Percentiles rank a stretch among this genome's conserved stretches.
Evolutionary conservation across 1,140 invertebrate genomes (phyloP).

Genomic region (Batillaria attramentaria): DNA sequence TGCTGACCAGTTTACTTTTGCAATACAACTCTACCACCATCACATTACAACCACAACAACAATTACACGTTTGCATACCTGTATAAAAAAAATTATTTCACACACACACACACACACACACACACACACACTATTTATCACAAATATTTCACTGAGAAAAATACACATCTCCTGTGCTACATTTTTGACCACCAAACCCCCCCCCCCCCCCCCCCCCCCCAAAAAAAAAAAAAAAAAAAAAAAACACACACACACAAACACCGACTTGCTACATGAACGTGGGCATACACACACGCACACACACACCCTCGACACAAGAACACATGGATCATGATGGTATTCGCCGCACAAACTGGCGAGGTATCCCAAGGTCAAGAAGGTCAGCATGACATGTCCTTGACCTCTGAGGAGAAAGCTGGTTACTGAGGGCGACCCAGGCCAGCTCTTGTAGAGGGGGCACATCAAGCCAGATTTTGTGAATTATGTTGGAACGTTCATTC

Average conservation of each 20-base stretch:
- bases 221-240: no score
- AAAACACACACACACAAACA: no score
- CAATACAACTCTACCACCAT: not conserved
- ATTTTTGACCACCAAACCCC: not conserved
- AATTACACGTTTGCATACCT: not conserved
- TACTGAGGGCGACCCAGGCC: constrained; percentile 35
- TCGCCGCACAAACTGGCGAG: not conserved
- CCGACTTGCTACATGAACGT: no score
- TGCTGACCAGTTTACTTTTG: no score
- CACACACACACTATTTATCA: not conserved
- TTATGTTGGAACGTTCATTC: constrained; percentile 38
- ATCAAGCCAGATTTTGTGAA: constrained; percentile 45
- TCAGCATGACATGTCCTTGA: not conserved
- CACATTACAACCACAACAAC: not conserved
- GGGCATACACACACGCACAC: no score
- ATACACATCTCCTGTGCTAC: not conserved
- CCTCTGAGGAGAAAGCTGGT: not conserved
- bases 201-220: not conserved
- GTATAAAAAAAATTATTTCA: not conserved
- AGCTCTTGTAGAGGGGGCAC: constrained; percentile 44
- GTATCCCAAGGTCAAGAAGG: not conserved
- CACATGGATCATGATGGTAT: not conserved
- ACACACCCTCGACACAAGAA: no score
- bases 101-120: not conserved
- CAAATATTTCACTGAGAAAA: not conserved